Base-by-base conservation (phyloP, 2,888 invertebrate species). In the Podotricha telesiphe region DNA sequence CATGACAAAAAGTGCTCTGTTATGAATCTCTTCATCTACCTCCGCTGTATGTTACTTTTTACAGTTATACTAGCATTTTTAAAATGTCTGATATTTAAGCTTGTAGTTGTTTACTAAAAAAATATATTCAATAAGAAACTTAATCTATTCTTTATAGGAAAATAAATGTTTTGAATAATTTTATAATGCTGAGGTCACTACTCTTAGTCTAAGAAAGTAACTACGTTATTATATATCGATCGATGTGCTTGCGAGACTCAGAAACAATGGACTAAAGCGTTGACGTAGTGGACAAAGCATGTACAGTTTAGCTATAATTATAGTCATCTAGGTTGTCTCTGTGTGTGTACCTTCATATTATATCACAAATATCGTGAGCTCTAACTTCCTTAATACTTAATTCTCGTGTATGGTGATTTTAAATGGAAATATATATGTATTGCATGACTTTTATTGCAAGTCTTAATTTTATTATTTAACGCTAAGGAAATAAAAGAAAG, bases 201-300 rank as follows among this genome's bases (percentile, higher is more conserved):
- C 48, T 62, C 62, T 50, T 15, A 45, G 59, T 62, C 48, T 63
- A 55, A 64, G 63, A 50, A 81, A 80, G 80, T 79, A 28, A 2
- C 28, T 28, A 69, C 56, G 11, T 20, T 63, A 47, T 67, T 63
- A 75, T 78, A 79, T 78, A 70, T 73, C 70, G 73, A 77, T 80
- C 76, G 81, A 82, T 86, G 83, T 85, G 84, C 80, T 76, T 84
- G 84, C 84, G 83, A 86, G 82, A 69, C 82, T 80, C 84, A 76
- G 78, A 80, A 92, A 92, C 91, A 92, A 92, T 91, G 83, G 89
- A 72, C 80, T 74, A 85, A 86, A 86, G 84, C 86, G 86, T 83
- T 84, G 78, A 87, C 86, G 91, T 91, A 92, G 91, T 92, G 92
- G 92, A 92, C 92, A 92, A 91, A 91, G 86, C 86, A 81, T 78